Conservation (phyloP, 53 echinoderm and acorn worm species). For the Hippasteria phrygiana region DNA sequence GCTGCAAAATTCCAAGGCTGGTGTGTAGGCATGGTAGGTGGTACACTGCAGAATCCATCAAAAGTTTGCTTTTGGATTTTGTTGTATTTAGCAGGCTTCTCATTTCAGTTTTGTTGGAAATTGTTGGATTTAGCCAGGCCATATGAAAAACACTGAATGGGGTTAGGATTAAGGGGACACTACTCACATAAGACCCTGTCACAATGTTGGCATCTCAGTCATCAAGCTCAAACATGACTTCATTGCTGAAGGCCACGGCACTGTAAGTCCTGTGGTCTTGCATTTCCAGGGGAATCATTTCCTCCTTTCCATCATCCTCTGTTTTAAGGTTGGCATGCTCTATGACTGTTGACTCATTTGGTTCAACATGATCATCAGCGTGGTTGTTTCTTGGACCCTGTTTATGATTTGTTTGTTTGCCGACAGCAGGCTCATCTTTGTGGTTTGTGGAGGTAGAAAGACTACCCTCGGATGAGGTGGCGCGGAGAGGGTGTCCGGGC, state of each 20-base stretch:
- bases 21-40: too few species aligned
- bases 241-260: slow-evolving; percentile 86
- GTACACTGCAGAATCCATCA: too few species aligned
- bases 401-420: neutral
- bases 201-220: slow-evolving; percentile 50
- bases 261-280: slow-evolving; percentile 86
- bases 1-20: too few species aligned
- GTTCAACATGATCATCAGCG: neutral
- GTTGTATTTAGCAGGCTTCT: too few species aligned
- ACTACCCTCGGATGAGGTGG: slow-evolving; percentile 44
- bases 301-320: slow-evolving; percentile 30
- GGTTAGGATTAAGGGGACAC: too few species aligned
- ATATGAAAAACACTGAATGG: too few species aligned
- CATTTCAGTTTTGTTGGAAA: too few species aligned
- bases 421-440: neutral
- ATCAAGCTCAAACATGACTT: slow-evolving; percentile 96
- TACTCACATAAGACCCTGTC: too few species aligned
- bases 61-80: too few species aligned
- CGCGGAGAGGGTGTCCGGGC: slow-evolving; percentile 39
- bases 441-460: neutral
- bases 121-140: too few species aligned
- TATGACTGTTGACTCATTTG: neutral
- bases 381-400: neutral
- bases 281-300: slow-evolving; percentile 74
- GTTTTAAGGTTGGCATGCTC: neutral